phyloP scores from a whole-genome alignment of 2,797 vertebrate genomes.

The Cirrhinus mrigala region DNA sequence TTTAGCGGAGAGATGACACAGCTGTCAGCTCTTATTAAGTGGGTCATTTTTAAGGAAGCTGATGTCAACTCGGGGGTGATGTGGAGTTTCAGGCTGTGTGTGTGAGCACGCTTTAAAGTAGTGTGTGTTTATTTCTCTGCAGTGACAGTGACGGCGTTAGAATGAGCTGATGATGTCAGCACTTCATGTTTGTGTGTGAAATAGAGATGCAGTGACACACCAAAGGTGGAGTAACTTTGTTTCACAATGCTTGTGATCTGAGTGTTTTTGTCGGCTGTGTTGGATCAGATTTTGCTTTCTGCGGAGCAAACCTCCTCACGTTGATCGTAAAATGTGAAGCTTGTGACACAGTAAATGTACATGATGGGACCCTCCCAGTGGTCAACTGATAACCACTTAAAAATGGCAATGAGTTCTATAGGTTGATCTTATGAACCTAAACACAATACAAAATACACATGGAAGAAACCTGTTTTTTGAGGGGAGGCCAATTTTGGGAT shows the following conservation, averaged over 20 bases:
- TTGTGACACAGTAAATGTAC: background rate
- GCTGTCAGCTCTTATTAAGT: conserved; percentile 47
- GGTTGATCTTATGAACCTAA: background rate
- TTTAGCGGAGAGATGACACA: conserved; percentile 37
- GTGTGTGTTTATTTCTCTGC: background rate
- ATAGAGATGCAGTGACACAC: background rate
- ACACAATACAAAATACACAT: background rate
- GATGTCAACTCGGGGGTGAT: conserved; percentile 15
- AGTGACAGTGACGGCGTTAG: conserved; percentile 10
- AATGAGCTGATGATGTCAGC: conserved; percentile 48
- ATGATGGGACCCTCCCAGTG: background rate
- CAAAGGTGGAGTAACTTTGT: conserved; percentile 12
- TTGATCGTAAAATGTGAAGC: background rate
- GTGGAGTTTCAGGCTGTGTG: conserved; percentile 8
- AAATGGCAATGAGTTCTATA: background rate
- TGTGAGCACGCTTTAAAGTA: background rate
- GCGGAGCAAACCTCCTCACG: background rate
- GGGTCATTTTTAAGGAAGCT: conserved; percentile 16
- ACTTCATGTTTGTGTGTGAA: conserved; percentile 29
- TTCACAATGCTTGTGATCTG: background rate
- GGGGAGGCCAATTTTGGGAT: background rate
- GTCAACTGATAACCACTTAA: too few relatives aligned
- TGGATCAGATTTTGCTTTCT: background rate
- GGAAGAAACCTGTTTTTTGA: background rate
- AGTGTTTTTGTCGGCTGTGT: background rate